phyloP scores from a whole-genome alignment of 2,113 vertebrate species.

The Spheniscus mendiculus region DNA sequence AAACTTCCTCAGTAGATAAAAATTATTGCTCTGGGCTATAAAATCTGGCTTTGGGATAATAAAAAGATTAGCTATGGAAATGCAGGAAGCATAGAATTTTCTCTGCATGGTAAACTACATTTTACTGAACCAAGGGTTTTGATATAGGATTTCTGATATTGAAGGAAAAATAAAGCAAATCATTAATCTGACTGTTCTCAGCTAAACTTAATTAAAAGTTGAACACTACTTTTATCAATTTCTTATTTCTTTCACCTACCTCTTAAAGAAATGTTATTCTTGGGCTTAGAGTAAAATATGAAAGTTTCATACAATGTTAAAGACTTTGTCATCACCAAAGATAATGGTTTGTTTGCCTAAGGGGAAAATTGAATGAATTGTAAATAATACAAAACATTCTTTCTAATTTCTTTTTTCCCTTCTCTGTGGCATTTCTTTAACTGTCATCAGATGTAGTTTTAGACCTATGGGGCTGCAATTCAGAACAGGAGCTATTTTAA shows the following conservation, averaged over 20 bases:
- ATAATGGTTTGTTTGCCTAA: conserved; percentile 19
- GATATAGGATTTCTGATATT: conserved; percentile 28
- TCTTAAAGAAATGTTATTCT: background rate
- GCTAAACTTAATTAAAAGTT: conserved; percentile 49
- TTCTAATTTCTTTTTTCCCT: conserved; percentile 15
- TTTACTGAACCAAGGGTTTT: conserved; percentile 18
- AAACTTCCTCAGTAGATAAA: conserved; percentile 35
- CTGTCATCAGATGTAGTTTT: background rate
- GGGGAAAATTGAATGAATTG: conserved; percentile 1
- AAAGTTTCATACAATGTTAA: background rate
- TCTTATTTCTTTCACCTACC: background rate
- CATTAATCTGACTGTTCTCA: background rate
- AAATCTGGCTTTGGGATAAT: conserved; percentile 3
- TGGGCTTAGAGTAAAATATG: background rate
- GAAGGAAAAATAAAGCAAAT: conserved; percentile 33
- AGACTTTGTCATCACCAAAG: conserved; percentile 19
- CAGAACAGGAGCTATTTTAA: background rate
- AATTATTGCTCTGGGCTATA: background rate
- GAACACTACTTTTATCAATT: background rate
- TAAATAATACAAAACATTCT: conserved; percentile 25
- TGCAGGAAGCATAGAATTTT: conserved; percentile 5
- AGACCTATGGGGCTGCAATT: background rate
- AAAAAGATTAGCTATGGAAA: conserved; percentile 51
- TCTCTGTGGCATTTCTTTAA: background rate
- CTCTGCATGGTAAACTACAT: conserved; percentile 9